These are phyloP conservation scores for Hydractinia echinata DNA, from an alignment of 30 jellyfish, hydroid and myxozoan genomes.

Conservation along the genomic window DNA sequence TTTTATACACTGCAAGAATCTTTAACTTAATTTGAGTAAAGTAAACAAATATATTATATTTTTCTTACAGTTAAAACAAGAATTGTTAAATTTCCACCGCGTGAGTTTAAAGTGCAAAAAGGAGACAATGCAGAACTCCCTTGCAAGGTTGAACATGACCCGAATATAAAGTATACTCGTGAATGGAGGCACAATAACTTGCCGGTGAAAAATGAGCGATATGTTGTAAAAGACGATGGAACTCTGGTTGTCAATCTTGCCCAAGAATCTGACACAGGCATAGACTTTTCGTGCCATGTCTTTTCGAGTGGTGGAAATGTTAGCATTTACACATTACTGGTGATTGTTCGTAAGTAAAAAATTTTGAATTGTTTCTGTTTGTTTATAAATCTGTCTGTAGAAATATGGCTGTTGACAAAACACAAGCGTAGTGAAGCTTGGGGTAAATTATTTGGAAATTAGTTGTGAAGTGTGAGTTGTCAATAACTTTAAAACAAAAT, in stretches of 20 bases:
- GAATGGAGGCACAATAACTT: constrained; percentile 72
- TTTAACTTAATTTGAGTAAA: too few species aligned
- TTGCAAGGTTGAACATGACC: constrained; percentile 73
- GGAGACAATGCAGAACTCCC: constrained; percentile 57
- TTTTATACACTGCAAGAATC: not conserved
- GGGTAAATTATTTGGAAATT: too few species aligned
- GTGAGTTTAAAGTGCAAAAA: constrained; percentile 50
- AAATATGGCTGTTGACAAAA: too few species aligned
- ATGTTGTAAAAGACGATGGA: constrained; percentile 61
- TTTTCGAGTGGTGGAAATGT: constrained; percentile 74
- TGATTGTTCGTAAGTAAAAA: constrained; percentile 22
- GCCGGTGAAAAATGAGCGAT: constrained; percentile 40
- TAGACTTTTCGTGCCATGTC: constrained; percentile 62
- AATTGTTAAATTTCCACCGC: constrained; percentile 46
- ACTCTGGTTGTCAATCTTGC: constrained; percentile 52
- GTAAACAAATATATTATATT: too few species aligned
- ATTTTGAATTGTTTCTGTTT: not conserved
- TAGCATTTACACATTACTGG: constrained; percentile 49
- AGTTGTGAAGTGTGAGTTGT: too few species aligned
- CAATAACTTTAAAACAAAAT: too few species aligned
- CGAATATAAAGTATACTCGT: constrained; percentile 55
- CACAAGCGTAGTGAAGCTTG: too few species aligned
- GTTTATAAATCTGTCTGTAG: too few species aligned
- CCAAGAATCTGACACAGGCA: constrained; percentile 65
- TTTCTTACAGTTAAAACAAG: constrained; percentile 51